These are phyloP conservation scores for Stichopus chloronotus DNA, from an alignment of 35 echinoderm and acorn worm species.

Conservation along the genomic window DNA sequence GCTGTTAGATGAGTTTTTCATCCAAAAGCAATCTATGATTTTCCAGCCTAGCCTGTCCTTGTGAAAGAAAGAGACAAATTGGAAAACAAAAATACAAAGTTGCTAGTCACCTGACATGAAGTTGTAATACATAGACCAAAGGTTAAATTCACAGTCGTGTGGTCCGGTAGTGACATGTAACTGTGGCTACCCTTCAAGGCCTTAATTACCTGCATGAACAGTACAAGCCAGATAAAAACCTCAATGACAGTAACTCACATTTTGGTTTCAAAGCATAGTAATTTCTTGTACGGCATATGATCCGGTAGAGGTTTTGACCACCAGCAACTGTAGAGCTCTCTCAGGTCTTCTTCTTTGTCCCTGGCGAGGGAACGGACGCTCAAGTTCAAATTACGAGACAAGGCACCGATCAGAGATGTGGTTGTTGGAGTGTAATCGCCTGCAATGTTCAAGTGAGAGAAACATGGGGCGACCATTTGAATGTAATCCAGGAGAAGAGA, in stretches of 20 bases:
- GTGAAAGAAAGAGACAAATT: too few relatives aligned
- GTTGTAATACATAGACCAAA: too few relatives aligned
- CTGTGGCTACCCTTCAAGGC: too few relatives aligned
- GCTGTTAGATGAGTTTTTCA: too few relatives aligned
- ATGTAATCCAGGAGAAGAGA: neutral
- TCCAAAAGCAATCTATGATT: too few relatives aligned
- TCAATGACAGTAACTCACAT: slow-evolving; percentile 21
- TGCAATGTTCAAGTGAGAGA: slow-evolving; percentile 4
- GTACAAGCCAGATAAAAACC: neutral
- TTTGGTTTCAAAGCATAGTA: slow-evolving; percentile 84
- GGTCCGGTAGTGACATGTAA: too few relatives aligned
- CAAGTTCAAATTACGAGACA: slow-evolving; percentile 54
- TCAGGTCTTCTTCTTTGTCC: slow-evolving; percentile 78
- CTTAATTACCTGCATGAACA: too few relatives aligned
- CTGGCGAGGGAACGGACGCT: slow-evolving; percentile 57
- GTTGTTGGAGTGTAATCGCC: slow-evolving; percentile 59
- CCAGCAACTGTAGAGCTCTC: slow-evolving; percentile 82
- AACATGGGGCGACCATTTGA: neutral
- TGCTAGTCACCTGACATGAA: too few relatives aligned
- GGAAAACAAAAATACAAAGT: too few relatives aligned
- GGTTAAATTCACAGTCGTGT: too few relatives aligned
- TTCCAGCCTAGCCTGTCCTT: too few relatives aligned
- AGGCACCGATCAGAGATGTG: slow-evolving; percentile 70
- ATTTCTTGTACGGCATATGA: slow-evolving; percentile 55
- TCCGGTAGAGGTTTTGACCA: slow-evolving; percentile 77